Evolutionary conservation across 2,888 invertebrate species (phyloP), one percentile per base, ranked within the genome.

Genomic region (Junonia oenone): DNA sequence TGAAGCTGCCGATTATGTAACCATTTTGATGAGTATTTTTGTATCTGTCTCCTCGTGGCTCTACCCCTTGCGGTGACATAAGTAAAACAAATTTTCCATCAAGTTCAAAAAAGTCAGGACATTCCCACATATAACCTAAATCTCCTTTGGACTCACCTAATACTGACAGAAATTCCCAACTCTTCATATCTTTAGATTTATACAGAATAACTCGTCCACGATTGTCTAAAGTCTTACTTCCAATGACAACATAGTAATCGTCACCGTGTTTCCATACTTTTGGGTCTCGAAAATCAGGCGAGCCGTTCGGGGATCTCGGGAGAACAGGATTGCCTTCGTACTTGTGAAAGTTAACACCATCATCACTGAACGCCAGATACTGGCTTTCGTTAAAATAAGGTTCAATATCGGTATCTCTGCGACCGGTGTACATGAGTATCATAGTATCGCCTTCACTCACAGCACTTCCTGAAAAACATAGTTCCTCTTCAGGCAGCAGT

Each of bases 201-300:
- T 90, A 91, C 1, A 91, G 63, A 5, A 90, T 64, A 0, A 85
- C 84, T 58, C 73, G 73, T 3, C 90, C 90, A 48, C 72, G 74
- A 1, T 73, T 56, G 45, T 88, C 83, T 0, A 60, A 56, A 8
- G 81, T 83, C 59, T 78, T 82, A 61, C 83, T 88, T 5, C 90
- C 91, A 45, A 91, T 63, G 3, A 90, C 68, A 1, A 83, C 83
- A 56, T 90, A 91, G 76, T 81, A 91, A 37, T 81, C 67, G 8
- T 84, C 77, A 26, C 70, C 82, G 47, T 85, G 71, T 60, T 73
- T 78, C 85, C 90, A 91, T 0, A 78, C 81, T 64, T 91, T 91
- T 0, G 91, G 91, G 55, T 91, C 91, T 19, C 91, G 77, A 58
- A 91, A 91, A 60, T 91, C 87, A 27, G 82, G 78, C 0, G 81